Percentiles rank a stretch among this genome's conserved stretches.
These are phyloP conservation scores for Priapulus caudatus DNA, from an alignment of 2,888 invertebrate species.

Conservation along the genomic window DNA sequence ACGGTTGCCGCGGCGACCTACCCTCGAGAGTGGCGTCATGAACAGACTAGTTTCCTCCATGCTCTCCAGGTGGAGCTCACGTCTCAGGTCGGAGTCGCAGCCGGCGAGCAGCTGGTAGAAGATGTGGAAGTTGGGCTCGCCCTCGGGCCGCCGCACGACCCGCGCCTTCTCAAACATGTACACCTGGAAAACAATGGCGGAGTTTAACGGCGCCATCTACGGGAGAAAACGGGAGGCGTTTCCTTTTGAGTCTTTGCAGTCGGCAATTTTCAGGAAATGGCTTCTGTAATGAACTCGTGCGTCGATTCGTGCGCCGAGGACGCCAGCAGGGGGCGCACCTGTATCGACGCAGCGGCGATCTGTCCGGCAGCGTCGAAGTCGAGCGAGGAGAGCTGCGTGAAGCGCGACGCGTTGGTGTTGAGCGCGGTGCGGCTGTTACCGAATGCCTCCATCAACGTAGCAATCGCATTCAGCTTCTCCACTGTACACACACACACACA, in stretches of 20 bases:
- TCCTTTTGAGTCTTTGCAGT: too few species aligned
- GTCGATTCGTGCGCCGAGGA: too few species aligned
- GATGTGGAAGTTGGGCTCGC: conserved; percentile 57
- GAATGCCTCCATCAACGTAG: conserved; percentile 74
- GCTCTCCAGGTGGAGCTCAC: conserved; percentile 65
- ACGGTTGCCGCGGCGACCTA: too few species aligned
- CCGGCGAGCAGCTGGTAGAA: conserved; percentile 64
- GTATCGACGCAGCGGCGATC: conserved; percentile 75
- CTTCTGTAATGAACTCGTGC: too few species aligned
- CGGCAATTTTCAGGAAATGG: too few species aligned
- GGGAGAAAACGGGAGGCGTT: too few species aligned
- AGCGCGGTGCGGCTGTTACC: conserved; percentile 74
- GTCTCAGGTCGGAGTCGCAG: conserved; percentile 51
- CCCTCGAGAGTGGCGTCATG: conserved; percentile 59
- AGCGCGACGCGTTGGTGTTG: conserved; percentile 76
- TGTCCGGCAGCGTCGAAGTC: conserved; percentile 89
- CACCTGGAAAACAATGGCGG: conserved; percentile 39
- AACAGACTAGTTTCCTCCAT: conserved; percentile 62
- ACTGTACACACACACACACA: too few species aligned
- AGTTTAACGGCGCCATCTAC: too few species aligned
- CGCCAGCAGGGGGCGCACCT: too few species aligned
- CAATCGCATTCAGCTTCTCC: conserved; percentile 69
- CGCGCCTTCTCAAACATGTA: conserved; percentile 66
- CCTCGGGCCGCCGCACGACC: conserved; percentile 53
- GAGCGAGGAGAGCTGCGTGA: conserved; percentile 78